Conservation (phyloP, 1,140 invertebrate genomes). For the Palaemon carinicauda region DNA sequence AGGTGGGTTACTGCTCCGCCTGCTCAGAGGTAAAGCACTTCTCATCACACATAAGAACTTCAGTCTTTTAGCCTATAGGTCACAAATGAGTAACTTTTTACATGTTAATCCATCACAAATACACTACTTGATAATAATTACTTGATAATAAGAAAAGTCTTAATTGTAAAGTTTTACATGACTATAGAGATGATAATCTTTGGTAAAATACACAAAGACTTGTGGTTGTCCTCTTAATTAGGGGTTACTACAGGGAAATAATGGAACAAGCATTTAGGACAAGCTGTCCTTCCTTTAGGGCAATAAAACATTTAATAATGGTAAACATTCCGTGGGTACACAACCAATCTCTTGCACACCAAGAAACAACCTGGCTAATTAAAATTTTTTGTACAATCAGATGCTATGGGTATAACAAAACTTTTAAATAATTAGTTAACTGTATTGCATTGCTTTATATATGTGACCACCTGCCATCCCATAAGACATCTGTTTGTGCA, state of each 20-base stretch:
- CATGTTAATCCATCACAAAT: constrained; percentile 56
- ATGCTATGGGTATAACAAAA: neutral
- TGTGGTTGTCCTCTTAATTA: constrained; percentile 53
- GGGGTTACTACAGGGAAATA: constrained; percentile 53
- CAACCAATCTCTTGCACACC: constrained; percentile 15
- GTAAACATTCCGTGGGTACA: constrained; percentile 30
- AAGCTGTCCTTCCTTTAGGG: constrained; percentile 34
- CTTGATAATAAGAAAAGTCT: constrained; percentile 58
- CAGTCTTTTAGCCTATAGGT: constrained; percentile 42
- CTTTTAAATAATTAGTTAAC: no score
- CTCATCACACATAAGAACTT: neutral
- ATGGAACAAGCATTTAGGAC: constrained; percentile 53
- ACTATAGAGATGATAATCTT: constrained; percentile 52
- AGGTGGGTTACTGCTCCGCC: neutral
- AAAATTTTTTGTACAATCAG: no score
- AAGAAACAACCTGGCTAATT: no score
- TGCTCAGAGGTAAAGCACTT: constrained; percentile 15
- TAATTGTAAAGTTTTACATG: constrained; percentile 54
- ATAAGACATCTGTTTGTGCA: no score
- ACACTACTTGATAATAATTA: constrained; percentile 30
- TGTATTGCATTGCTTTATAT: no score
- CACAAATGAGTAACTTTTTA: constrained; percentile 58
- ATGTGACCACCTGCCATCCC: no score
- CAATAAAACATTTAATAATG: constrained; percentile 8
- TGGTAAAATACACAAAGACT: constrained; percentile 55